phyloP scores from a whole-genome alignment of 2,113 vertebrate species.

The Alethe diademata region DNA sequence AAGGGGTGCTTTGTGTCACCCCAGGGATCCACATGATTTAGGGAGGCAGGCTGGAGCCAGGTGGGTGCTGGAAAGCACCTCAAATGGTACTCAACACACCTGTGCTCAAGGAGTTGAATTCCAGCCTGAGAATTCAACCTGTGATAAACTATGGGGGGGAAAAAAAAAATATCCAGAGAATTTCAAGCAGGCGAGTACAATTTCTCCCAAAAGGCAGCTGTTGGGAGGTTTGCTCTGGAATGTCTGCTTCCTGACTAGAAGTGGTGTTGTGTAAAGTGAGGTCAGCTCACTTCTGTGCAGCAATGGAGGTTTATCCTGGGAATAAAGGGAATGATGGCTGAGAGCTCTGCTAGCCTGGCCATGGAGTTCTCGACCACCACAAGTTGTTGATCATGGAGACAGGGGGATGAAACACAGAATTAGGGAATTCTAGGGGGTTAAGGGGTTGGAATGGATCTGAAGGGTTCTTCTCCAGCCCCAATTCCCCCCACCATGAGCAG shows the following conservation, averaged over 20 bases:
- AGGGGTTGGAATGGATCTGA: not conserved
- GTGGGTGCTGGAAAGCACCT: not conserved
- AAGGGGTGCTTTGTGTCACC: not conserved
- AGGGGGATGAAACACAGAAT: not conserved
- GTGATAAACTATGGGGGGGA: not conserved
- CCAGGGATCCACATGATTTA: not conserved
- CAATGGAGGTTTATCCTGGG: not conserved
- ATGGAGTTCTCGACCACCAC: rapidly evolving
- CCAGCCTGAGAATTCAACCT: not conserved
- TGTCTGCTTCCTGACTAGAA: not conserved
- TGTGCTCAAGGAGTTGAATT: not conserved
- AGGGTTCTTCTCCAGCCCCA: not conserved
- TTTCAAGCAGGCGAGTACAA: not conserved
- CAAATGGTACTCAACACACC: not conserved
- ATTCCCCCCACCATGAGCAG: not conserved
- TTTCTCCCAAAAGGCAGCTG: not conserved
- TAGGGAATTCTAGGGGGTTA: not conserved
- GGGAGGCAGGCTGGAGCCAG: not conserved
- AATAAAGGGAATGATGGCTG: not conserved
- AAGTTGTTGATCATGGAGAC: not conserved
- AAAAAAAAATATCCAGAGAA: not conserved
- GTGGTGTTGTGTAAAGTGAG: not conserved
- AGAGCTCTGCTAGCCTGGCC: not conserved
- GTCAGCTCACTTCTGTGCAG: not conserved
- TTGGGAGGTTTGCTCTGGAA: not conserved